Conservation (phyloP, 2,113 vertebrate species). For the Colius striatus region DNA sequence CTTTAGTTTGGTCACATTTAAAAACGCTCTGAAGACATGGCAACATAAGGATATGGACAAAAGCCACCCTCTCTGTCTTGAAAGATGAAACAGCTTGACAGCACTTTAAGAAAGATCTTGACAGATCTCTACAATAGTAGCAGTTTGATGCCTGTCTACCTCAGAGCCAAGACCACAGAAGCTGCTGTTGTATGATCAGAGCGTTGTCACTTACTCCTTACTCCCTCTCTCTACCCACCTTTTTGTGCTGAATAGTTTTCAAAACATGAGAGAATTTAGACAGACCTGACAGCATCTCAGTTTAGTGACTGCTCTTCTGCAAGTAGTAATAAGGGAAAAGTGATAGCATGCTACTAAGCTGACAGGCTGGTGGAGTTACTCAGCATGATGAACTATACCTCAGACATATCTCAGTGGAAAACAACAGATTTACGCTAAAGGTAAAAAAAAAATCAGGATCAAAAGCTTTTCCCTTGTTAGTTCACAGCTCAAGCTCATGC, state of each 20-base stretch:
- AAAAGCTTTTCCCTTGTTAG: background rate
- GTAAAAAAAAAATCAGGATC: background rate
- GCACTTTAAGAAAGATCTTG: background rate
- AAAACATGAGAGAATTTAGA: background rate
- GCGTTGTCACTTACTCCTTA: background rate
- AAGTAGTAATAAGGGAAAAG: background rate
- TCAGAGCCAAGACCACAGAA: conserved; percentile 4
- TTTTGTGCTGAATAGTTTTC: background rate
- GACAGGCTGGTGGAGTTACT: background rate
- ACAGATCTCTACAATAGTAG: background rate
- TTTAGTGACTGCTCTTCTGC: background rate
- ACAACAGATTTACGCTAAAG: background rate
- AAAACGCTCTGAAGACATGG: background rate
- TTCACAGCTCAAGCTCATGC: background rate
- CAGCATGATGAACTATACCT: background rate
- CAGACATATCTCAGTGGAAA: background rate
- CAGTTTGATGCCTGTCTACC: background rate
- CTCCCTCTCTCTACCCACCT: background rate
- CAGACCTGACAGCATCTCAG: background rate
- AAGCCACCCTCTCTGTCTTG: background rate
- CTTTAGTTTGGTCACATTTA: background rate
- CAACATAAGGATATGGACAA: background rate
- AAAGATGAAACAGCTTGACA: background rate
- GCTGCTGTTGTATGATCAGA: background rate
- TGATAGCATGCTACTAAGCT: background rate